Percentiles rank a stretch among this genome's conserved stretches.
Conservation (phyloP, 2,888 invertebrate genomes). For the Lissocephala sabroskyi region DNA sequence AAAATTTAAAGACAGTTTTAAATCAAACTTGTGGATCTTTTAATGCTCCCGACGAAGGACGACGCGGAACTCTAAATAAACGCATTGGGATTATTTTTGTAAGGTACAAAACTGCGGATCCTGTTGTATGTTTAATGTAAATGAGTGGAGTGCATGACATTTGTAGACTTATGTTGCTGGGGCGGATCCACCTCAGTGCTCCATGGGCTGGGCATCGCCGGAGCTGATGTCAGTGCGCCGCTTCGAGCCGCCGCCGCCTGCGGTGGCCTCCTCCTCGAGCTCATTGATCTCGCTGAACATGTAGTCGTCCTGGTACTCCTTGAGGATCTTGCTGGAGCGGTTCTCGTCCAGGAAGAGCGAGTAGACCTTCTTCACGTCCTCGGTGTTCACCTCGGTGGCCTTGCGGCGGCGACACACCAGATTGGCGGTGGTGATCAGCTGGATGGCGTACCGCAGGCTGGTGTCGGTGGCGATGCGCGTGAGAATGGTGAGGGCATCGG, state of each 20-base stretch:
- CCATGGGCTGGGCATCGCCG: conserved; percentile 67
- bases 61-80: conserved; percentile 47
- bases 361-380: conserved; percentile 96
- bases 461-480: conserved; percentile 95
- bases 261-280: conserved; percentile 37
- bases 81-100: conserved; percentile 25
- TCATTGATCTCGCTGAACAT: conserved; percentile 84
- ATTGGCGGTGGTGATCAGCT: conserved; percentile 95
- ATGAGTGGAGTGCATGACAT: no score
- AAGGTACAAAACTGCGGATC: no score
- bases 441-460: conserved; percentile 96
- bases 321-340: conserved; percentile 92
- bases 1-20: conserved; percentile 36
- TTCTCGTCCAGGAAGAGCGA: conserved; percentile 95
- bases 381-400: conserved; percentile 85
- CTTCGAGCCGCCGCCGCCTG: conserved; percentile 29
- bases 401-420: conserved; percentile 94
- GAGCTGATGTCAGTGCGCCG: conserved; percentile 47
- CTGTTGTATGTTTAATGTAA: neutral
- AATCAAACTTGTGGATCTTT: no score
- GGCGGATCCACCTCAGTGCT: conserved; percentile 44
- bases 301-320: conserved; percentile 96
- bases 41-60: no score
- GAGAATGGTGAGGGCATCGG: conserved; percentile 90
- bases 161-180: no score